Evolutionary conservation across 2,888 invertebrate species (phyloP), one percentile per base, ranked within the genome.

Genomic region (Saturnia japonica): DNA sequence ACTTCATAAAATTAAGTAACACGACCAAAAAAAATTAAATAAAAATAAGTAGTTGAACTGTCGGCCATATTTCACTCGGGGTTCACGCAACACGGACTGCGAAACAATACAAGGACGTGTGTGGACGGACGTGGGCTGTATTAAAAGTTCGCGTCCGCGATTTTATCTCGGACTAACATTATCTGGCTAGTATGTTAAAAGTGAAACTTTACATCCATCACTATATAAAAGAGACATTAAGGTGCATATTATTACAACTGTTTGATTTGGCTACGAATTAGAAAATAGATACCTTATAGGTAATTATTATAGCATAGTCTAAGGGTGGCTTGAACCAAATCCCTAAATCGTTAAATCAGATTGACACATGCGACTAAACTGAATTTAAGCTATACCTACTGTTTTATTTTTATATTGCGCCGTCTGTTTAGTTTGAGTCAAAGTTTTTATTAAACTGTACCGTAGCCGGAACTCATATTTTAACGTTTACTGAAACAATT

Each of bases 1-100:
- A 91, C 89, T 93, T 92, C 91, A 94, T 93, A 94, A 94, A 93
- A 93, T 93, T 93, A 93, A 94, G 91, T 91, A 92, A 93, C 90
- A 88, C 88, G 85, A 82, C 82, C 88, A 88, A 88, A 91, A 91
- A 92, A 92, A 88, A 88, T 84, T 86, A 90, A 89, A 88, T 83
- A 86, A 91, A 90, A 91, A 89, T 90, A 91, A 92, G 92, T 91
- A 91, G 90, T 91, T 87, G 85, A 85, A 84, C 88, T 89, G 91
- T 89, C 91, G 87, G 90, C 89, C 87, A 90, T 94, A 93, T 89
- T 89, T 93, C 91, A 93, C 87, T 90, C 80, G 77, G 85, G 85
- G 90, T 92, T 93, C 94, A 94, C 93, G 93, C 94, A 90, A 93
- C 89, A 85, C 85, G 87, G 85, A 82, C 88, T 85, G 92, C 91